Evolutionary conservation across 2,113 vertebrate species (phyloP).

Genomic region (Corythornis vintsioides): DNA sequence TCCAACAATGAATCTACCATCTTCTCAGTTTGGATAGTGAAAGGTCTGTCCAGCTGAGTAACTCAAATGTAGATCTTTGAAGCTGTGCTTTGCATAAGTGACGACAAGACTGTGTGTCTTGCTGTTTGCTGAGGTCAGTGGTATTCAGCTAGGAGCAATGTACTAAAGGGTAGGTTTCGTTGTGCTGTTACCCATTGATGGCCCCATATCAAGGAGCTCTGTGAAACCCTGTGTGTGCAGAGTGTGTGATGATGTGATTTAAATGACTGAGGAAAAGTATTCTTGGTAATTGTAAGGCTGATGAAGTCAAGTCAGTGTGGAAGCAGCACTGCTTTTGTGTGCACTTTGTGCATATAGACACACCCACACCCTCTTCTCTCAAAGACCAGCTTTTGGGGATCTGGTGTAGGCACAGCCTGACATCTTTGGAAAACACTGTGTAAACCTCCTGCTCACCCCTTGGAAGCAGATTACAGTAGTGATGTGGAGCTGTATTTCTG

Average conservation of each 20-base stretch:
- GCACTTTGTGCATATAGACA: accelerated
- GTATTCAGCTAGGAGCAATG: neutral
- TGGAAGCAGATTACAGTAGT: neutral
- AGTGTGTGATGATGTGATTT: neutral
- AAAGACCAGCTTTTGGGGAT: neutral
- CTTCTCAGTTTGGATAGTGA: neutral
- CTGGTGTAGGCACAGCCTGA: neutral
- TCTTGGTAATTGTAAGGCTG: neutral
- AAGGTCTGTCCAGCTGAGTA: neutral
- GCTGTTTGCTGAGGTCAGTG: neutral
- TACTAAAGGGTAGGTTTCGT: neutral
- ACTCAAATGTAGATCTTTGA: neutral
- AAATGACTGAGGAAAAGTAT: neutral
- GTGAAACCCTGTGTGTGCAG: neutral
- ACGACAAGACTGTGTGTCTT: accelerated
- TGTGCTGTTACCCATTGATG: neutral
- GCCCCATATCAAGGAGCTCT: neutral
- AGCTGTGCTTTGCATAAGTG: neutral
- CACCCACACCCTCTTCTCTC: accelerated
- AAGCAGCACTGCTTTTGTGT: neutral
- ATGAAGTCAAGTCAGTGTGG: neutral
- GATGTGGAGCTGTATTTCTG: neutral
- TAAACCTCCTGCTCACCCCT: neutral
- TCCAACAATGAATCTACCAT: neutral
- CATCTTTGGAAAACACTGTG: neutral